Evolutionary conservation across 2,797 vertebrate genomes (phyloP).

Genomic region (Bothrops alternatus): DNA sequence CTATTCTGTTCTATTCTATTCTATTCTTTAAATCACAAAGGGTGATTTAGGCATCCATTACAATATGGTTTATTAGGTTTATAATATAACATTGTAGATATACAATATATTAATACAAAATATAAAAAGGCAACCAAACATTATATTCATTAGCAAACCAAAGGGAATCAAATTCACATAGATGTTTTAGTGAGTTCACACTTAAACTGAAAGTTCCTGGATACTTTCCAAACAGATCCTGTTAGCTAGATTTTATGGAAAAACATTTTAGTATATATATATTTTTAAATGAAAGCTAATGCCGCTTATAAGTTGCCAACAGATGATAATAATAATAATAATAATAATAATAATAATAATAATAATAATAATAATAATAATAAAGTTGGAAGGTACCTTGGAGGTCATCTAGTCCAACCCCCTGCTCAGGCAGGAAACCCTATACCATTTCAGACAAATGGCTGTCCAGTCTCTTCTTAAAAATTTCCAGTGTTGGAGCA

Average conservation of each 20-base stretch:
- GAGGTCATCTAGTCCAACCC: too few relatives aligned
- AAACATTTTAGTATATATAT: background rate
- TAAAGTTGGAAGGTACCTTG: too few relatives aligned
- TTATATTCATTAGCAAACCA: background rate
- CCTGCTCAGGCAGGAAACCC: too few relatives aligned
- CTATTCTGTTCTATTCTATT: too few relatives aligned
- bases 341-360: too few relatives aligned
- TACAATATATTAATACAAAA: background rate
- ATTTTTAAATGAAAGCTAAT: background rate
- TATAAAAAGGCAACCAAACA: background rate
- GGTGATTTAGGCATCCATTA: background rate
- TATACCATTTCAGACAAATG: too few relatives aligned
- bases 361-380: too few relatives aligned
- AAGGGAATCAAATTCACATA: background rate
- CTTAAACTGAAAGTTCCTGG: background rate
- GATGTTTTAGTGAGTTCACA: background rate
- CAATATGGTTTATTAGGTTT: background rate
- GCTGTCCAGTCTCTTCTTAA: too few relatives aligned
- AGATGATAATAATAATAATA: background rate
- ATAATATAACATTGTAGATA: background rate
- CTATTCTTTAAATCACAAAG: background rate
- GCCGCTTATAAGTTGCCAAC: background rate
- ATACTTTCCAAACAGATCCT: background rate
- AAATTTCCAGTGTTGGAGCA: too few relatives aligned
- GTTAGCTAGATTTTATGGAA: background rate